Evolutionary conservation across 1,140 invertebrate species (phyloP), one percentile per base, ranked within the genome.

Genomic region (Drusus annulatus): DNA sequence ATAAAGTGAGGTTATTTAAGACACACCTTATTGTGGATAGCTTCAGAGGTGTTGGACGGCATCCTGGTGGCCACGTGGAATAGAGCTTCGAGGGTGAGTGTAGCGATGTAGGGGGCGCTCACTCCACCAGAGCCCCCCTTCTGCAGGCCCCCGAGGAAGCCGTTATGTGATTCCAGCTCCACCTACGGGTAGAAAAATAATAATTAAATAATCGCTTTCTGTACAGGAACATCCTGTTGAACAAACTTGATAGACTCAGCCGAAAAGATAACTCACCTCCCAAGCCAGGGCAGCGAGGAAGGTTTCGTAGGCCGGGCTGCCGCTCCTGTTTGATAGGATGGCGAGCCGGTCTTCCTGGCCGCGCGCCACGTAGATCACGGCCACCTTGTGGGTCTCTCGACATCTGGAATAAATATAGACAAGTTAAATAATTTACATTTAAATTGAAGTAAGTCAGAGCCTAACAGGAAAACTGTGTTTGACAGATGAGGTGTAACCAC

Each of bases 51-150:
- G 86, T 95, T 94, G 0, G 95, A 95, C 19, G 97, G 97, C 95
- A 99, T 98, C 81, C 98, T 91, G 1, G 99, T 99, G n/a, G 98
- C 96, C 28, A 99, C 98, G 89, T 99, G 99, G 89, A 98, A 99
- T 65, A 96, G 91, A 25, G 96, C 94, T 88, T 98, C 97, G 16
- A 94, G 88, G 62, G 97, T 96, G 36, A 98, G 97, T 0, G 96
- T 98, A n/a, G 98, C 97, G 87, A 95, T 97, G 88, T 99, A 99
- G 0, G 98, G 98, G 1, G 98, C 97, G 16, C 95, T 97, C 28
- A 95, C 93, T 0, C 98, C 98, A 23, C 96, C 97, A 1, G 94
- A 95, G 84, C 96, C 96, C 81, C 98, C 98, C 52, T 95, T 92
- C 75, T 98, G 95, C 52, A 99, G 89, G 0, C 99, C 99, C 5